These are phyloP conservation scores for Campylorhamphus procurvoides DNA, from an alignment of 2,113 vertebrate species.

Conservation along the genomic window DNA sequence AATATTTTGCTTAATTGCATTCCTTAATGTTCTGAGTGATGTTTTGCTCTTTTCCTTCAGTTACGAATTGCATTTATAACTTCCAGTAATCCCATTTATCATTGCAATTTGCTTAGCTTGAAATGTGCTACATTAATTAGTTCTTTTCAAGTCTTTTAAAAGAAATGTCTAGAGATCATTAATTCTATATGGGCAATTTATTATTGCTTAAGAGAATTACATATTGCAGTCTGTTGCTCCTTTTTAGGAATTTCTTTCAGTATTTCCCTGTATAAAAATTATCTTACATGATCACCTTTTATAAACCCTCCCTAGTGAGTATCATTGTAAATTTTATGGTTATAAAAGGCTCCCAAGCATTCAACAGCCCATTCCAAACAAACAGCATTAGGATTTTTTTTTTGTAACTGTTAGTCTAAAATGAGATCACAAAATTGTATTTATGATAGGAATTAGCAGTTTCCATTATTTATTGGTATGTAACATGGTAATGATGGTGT, in stretches of 20 bases:
- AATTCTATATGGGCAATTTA: constrained; percentile 66
- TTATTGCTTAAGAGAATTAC: constrained; percentile 64
- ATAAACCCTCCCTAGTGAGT: not conserved
- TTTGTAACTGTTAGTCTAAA: not conserved
- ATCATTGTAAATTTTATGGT: not conserved
- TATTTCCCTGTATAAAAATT: constrained; percentile 43
- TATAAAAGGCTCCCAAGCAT: not conserved
- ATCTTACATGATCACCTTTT: constrained; percentile 57
- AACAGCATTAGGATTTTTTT: not conserved
- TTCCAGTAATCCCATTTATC: constrained; percentile 70
- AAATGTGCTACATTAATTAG: constrained; percentile 70
- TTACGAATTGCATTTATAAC: constrained; percentile 54
- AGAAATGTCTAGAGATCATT: constrained; percentile 65
- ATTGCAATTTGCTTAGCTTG: constrained; percentile 67
- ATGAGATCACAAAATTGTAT: not conserved
- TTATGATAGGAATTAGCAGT: not conserved
- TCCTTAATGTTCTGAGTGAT: constrained; percentile 68
- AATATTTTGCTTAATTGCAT: constrained; percentile 71
- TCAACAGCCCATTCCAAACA: not conserved
- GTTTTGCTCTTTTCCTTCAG: constrained; percentile 60
- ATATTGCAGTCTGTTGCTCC: not conserved
- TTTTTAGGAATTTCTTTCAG: constrained; percentile 26
- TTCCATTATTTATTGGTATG: not conserved
- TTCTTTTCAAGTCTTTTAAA: constrained; percentile 64
- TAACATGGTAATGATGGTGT: not conserved